Percentiles rank a stretch among this genome's conserved stretches.
These are phyloP conservation scores for Danaus melanippus DNA, from an alignment of 1,140 invertebrate genomes.

Conservation along the genomic window DNA sequence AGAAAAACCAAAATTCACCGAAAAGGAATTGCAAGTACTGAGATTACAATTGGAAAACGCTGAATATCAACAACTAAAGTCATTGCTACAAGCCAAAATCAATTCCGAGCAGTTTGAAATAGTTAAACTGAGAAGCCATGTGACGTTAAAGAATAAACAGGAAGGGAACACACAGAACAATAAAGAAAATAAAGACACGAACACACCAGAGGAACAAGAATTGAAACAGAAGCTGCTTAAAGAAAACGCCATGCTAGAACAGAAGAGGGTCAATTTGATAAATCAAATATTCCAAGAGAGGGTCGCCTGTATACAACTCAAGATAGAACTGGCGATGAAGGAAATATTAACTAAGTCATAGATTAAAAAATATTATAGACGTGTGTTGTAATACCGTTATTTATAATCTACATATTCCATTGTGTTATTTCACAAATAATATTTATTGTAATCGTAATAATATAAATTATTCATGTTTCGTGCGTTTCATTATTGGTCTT, in stretches of 20 bases:
- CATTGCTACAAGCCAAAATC: constrained; percentile 76
- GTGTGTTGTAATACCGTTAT: constrained; percentile 2
- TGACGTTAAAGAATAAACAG: constrained; percentile 66
- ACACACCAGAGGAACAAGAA: constrained; percentile 57
- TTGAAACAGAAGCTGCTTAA: constrained; percentile 72
- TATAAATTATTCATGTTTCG: too few relatives aligned
- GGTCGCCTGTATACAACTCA: constrained; percentile 77
- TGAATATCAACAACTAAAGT: constrained; percentile 78
- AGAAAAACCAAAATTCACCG: constrained; percentile 67
- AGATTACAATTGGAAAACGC: constrained; percentile 77
- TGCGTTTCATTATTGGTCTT: too few relatives aligned
- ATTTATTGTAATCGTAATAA: too few relatives aligned
- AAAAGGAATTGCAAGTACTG: constrained; percentile 74
- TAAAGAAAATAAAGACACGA: constrained; percentile 72
- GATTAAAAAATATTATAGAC: background rate
- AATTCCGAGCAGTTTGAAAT: constrained; percentile 78
- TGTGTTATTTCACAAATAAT: too few relatives aligned
- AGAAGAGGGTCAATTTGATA: constrained; percentile 75
- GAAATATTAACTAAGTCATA: constrained; percentile 67
- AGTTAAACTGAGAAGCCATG: constrained; percentile 75
- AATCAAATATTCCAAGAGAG: constrained; percentile 78
- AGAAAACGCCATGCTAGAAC: constrained; percentile 79
- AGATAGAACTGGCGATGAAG: constrained; percentile 77
- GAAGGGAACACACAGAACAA: constrained; percentile 50
- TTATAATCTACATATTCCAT: too few relatives aligned